Conservation (phyloP, 23 tunicate species). For the Botrylloides violaceus region DNA sequence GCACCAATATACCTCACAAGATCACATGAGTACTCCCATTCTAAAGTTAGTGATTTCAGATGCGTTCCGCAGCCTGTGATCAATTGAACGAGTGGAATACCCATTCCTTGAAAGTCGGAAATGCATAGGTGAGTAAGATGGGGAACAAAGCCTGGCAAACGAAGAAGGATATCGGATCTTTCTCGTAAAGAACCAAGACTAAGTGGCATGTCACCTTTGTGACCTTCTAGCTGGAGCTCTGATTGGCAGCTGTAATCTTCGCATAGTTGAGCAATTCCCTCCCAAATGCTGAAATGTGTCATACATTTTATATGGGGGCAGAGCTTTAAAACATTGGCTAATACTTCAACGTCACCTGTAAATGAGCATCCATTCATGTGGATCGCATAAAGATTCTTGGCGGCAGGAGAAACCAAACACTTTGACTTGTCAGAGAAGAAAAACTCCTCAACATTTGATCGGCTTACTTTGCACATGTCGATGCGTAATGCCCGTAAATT, state of each 20-base stretch:
- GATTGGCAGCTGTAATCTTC: neutral
- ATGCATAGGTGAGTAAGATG: neutral
- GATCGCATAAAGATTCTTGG: neutral
- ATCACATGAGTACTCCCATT: neutral
- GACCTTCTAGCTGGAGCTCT: neutral
- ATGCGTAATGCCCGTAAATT: constrained; percentile 13
- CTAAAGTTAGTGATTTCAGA: neutral
- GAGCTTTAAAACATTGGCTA: neutral
- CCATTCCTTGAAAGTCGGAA: neutral
- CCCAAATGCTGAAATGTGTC: neutral
- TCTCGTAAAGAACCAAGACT: too few relatives aligned
- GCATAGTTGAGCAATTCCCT: neutral
- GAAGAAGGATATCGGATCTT: too few relatives aligned
- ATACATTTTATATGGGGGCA: neutral
- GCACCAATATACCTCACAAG: neutral
- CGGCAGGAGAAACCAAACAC: neutral
- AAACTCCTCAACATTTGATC: neutral
- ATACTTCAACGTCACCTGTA: neutral
- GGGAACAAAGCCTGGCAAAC: too few relatives aligned
- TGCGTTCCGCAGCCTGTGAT: constrained; percentile 5
- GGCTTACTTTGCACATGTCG: constrained; percentile 1
- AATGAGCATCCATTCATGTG: constrained; percentile 13
- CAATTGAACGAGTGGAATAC: neutral
- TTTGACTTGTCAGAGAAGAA: neutral
- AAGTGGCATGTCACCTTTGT: neutral